Evolutionary conservation across 2,113 vertebrate genomes (phyloP).

Genomic region (Cynopterus brachyotis): DNA sequence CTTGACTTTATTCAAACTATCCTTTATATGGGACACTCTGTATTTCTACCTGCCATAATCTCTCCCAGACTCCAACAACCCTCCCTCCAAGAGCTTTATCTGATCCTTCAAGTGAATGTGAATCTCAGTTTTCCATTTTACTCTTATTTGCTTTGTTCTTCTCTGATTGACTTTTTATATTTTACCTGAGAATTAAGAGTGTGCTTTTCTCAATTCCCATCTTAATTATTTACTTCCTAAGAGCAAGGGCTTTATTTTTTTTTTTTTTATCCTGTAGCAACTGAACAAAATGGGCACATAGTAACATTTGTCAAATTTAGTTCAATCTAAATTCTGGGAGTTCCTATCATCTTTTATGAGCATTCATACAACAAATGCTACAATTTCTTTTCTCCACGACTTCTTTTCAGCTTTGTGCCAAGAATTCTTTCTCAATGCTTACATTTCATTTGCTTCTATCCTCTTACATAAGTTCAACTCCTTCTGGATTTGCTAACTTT

Average conservation of each 20-base stretch:
- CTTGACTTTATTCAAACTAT: background rate
- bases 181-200: background rate
- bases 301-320: background rate
- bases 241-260: background rate
- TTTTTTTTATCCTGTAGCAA: background rate
- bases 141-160: background rate
- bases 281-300: background rate
- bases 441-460: background rate
- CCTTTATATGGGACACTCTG: background rate
- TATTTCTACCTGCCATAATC: background rate
- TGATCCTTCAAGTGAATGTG: background rate
- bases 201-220: background rate
- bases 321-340: background rate
- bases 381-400: background rate
- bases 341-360: background rate
- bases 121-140: background rate
- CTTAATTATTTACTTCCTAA: background rate
- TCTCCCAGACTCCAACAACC: background rate
- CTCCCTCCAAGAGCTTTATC: background rate
- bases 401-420: background rate
- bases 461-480: background rate
- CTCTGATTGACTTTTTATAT: background rate
- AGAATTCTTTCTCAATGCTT: background rate
- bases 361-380: background rate
- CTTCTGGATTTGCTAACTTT: background rate